Evolutionary conservation across 2,888 invertebrate species (phyloP).

Genomic region (Petrophora chlorosata): DNA sequence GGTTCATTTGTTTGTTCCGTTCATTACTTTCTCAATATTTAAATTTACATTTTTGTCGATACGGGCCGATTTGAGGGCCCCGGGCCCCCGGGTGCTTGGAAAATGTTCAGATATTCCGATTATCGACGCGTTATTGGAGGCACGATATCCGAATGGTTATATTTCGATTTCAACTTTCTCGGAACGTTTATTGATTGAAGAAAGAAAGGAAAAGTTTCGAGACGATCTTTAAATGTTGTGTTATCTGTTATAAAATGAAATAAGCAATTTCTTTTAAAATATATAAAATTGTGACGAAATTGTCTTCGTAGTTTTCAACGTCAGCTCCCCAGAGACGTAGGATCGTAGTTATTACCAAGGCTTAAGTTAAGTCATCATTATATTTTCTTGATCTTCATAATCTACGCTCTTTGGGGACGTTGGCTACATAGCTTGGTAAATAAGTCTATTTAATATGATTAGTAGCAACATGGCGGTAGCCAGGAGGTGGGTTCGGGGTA

Average conservation of each 20-base stretch:
- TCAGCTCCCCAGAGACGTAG: too few relatives aligned
- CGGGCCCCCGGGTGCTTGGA: conserved; percentile 15
- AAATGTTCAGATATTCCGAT: conserved; percentile 72
- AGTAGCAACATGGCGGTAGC: conserved; percentile 14
- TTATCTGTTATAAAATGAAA: too few relatives aligned
- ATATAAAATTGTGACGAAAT: too few relatives aligned
- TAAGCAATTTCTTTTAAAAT: too few relatives aligned
- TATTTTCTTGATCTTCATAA: too few relatives aligned
- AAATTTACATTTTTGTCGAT: conserved; percentile 51
- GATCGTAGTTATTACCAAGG: too few relatives aligned
- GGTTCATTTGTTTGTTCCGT: conserved; percentile 68
- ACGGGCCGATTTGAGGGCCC: conserved; percentile 19
- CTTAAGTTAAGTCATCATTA: too few relatives aligned
- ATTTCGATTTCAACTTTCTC: conserved; percentile 63
- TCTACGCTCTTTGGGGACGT: neutral
- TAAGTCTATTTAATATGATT: conserved; percentile 18
- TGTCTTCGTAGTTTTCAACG: too few relatives aligned
- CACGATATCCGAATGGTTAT: conserved; percentile 52
- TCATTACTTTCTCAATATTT: conserved; percentile 69
- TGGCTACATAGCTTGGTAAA: conserved; percentile 11
- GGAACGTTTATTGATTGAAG: neutral
- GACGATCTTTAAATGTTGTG: neutral
- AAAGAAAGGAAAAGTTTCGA: neutral
- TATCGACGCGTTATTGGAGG: conserved; percentile 61
- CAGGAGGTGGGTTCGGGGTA: conserved; percentile 7